Percentiles rank a stretch among this genome's conserved stretches.
phyloP scores from a whole-genome alignment of 64 coral and sea anemone species.

The Montipora capricornis region DNA sequence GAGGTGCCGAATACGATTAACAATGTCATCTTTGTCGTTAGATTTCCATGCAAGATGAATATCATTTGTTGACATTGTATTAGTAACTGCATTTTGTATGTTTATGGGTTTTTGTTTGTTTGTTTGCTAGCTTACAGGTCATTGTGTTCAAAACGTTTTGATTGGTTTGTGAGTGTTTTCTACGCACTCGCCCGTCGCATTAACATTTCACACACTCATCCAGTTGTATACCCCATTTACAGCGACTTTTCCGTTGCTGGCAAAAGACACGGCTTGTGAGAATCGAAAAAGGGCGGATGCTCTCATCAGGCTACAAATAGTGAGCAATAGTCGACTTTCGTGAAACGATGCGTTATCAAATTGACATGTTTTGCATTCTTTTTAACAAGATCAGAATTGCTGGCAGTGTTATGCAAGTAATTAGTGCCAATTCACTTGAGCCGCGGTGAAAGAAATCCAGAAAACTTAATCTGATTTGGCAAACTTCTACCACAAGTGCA shows the following conservation, averaged over 20 bases:
- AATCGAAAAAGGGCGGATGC: no score
- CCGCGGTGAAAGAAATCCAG: not conserved
- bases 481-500: not conserved
- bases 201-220: no score
- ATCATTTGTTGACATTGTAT: constrained; percentile 9
- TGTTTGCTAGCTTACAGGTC: not conserved
- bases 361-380: not conserved
- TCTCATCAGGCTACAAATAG: no score
- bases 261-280: no score
- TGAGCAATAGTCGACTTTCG: not conserved
- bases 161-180: not conserved
- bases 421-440: not conserved
- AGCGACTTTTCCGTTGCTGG: no score
- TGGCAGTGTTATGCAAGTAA: not conserved
- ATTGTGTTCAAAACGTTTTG: not conserved
- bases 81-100: not conserved
- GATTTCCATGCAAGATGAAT: not conserved
- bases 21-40: constrained; percentile 2
- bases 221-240: no score
- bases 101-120: not conserved
- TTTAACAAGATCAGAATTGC: not conserved
- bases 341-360: not conserved
- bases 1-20: not conserved
- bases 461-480: not conserved
- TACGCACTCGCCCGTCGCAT: not conserved